Base-by-base conservation (phyloP, 2,797 vertebrate genomes). In the Melanogrammus aeglefinus region DNA sequence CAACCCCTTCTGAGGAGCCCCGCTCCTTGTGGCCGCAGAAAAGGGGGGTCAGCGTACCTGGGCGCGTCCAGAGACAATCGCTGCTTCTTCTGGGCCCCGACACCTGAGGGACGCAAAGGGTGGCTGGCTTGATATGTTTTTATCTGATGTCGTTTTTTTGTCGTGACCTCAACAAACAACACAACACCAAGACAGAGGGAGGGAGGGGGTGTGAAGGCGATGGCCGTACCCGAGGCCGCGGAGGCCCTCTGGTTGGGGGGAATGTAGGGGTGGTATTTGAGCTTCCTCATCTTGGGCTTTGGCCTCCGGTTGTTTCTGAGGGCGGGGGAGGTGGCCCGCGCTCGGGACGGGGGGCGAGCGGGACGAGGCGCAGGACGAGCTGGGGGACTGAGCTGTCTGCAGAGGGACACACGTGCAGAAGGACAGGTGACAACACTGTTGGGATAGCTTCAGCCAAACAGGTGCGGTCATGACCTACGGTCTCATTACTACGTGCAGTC, bases 221-320 rank as follows among this genome's bases (percentile, higher is more conserved):
- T 9, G 6, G 39, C 27, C 10, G 33, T 81, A 93, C 92, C 93
- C 86, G 86, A 91, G 6, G 85, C 86, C 80, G 90, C 93, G 76
- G 90, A 87, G 63, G 86, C 90, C 86, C 93, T 94, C 79, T 94
- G 95, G 88, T 96, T 94, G 4, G 96, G 96, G 82, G 96, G 96
- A 94, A 97, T 96, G 93, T 97, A 97, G 84, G 96, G 96, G 88
- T 98, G 96, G 91, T 97, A 97, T 84, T 96, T 96, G 74, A 98
- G 93, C 86, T 95, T 95, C 89, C 93, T 94, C 92, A 96, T 95
- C 87, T 95, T 96, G 75, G 95, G 93, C 88, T 95, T 95, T 95
- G 31, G 92, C 88, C 82, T 96, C 95, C 77, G 94, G 92, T 1
- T 92, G 87, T 85, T 96, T 96, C 82, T 93, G 93, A 78, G 93